Percentiles rank a stretch among this genome's conserved stretches.
These are phyloP conservation scores for Drosophila mauritiana DNA, from an alignment of 1,140 invertebrate genomes.

Conservation along the genomic window DNA sequence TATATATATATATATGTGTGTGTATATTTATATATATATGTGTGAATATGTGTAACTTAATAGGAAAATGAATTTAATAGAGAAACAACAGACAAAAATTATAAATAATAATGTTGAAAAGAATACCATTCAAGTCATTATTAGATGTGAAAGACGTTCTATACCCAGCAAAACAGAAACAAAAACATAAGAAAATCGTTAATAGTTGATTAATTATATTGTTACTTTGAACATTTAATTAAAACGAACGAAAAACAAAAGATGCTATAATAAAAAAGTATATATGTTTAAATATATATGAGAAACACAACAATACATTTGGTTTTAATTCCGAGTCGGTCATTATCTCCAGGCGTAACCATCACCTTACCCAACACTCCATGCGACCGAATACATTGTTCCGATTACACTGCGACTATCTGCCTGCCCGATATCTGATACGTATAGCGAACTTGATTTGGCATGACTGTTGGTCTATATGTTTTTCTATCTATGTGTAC, in stretches of 20 bases:
- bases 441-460: constrained; percentile 74
- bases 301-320: constrained; percentile 77
- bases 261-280: constrained; percentile 69
- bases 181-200: constrained; percentile 67
- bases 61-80: constrained; percentile 80
- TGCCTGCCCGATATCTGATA: constrained; percentile 61
- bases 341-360: constrained; percentile 22
- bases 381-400: constrained; percentile 34
- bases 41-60: constrained; percentile 70
- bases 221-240: constrained; percentile 81
- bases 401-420: constrained; percentile 34
- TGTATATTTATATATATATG: constrained; percentile 11
- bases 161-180: constrained; percentile 52
- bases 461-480: constrained; percentile 78
- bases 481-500: constrained; percentile 65
- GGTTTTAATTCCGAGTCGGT: constrained; percentile 63
- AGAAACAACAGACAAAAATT: constrained; percentile 57
- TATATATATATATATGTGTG: constrained; percentile 27
- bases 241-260: constrained; percentile 51
- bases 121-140: constrained; percentile 79
- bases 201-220: constrained; percentile 83
- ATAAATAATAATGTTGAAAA: constrained; percentile 72
- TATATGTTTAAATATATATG: constrained; percentile 80
- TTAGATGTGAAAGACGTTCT: constrained; percentile 80
- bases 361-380: constrained; percentile 17